These are phyloP conservation scores for Drosophila athabasca DNA, from an alignment of 1,140 invertebrate species.

Conservation along the genomic window DNA sequence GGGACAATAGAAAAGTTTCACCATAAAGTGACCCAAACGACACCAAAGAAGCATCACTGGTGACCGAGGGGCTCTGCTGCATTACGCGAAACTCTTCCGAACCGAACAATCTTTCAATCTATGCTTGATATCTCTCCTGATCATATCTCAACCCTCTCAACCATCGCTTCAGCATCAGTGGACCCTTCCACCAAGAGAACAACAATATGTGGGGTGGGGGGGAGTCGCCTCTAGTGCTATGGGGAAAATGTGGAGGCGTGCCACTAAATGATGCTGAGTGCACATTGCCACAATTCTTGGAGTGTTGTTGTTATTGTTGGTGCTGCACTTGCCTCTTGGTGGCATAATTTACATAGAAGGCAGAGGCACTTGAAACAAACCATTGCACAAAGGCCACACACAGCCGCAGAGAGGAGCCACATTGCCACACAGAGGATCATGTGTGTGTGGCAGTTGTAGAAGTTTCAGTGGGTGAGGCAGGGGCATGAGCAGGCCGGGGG, in stretches of 20 bases:
- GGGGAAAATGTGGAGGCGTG: conserved; percentile 27
- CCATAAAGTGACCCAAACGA: too few species aligned
- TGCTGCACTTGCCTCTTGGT: conserved; percentile 18
- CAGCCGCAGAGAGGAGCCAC: conserved; percentile 13
- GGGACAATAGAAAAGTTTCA: too few species aligned
- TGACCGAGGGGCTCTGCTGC: too few species aligned
- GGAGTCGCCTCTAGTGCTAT: not conserved
- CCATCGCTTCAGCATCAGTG: conserved; percentile 13
- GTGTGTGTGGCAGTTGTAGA: not conserved
- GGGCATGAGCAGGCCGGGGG: not conserved
- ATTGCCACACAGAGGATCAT: not conserved
- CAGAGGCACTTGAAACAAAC: conserved; percentile 62
- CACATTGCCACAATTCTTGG: conserved; percentile 74
- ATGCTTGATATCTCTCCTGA: too few species aligned
- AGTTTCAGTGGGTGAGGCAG: conserved; percentile 12
- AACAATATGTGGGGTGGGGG: conserved; percentile 33
- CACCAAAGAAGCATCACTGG: too few species aligned
- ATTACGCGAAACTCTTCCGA: too few species aligned
- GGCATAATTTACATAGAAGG: conserved; percentile 70
- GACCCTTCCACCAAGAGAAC: conserved; percentile 34
- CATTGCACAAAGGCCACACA: conserved; percentile 25
- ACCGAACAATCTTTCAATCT: too few species aligned
- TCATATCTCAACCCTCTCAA: not conserved
- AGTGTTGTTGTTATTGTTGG: conserved; percentile 38
- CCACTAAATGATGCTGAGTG: conserved; percentile 71